phyloP scores from a whole-genome alignment of 2,113 vertebrate species.

The Pterophyllum scalare region DNA sequence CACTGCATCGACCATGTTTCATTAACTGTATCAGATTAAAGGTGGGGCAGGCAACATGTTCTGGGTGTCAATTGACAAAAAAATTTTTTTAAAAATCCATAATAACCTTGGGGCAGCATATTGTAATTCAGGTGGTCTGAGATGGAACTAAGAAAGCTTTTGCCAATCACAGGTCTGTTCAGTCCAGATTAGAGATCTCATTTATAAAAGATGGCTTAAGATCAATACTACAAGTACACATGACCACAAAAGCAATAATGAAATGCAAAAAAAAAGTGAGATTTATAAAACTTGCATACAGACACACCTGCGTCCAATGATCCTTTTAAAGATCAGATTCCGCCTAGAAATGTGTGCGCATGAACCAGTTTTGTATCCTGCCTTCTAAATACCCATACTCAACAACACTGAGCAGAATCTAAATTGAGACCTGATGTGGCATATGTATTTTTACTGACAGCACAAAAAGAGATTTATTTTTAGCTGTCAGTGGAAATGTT shows the following conservation, averaged over 20 bases:
- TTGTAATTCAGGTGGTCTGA: slow-evolving; percentile 7
- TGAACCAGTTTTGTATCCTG: background rate
- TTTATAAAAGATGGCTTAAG: background rate
- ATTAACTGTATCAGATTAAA: background rate
- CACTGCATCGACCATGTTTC: background rate
- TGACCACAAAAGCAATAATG: background rate
- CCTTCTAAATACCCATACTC: background rate
- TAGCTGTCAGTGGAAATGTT: background rate
- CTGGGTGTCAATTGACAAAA: background rate
- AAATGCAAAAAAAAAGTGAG: background rate
- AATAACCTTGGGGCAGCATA: slow-evolving; percentile 10
- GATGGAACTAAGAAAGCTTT: background rate
- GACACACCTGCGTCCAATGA: background rate
- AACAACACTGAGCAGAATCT: background rate
- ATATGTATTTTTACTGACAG: background rate
- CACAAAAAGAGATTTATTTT: background rate
- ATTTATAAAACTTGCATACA: background rate
- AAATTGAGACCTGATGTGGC: background rate
- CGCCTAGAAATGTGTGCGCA: background rate
- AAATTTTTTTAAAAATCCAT: background rate
- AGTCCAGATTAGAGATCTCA: slow-evolving; percentile 4
- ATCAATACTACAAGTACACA: background rate
- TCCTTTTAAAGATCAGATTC: background rate
- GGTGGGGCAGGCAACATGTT: background rate
- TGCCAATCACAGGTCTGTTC: background rate